Evolutionary conservation across 2,113 vertebrate species (phyloP).

Genomic region (Sebastes fasciatus): DNA sequence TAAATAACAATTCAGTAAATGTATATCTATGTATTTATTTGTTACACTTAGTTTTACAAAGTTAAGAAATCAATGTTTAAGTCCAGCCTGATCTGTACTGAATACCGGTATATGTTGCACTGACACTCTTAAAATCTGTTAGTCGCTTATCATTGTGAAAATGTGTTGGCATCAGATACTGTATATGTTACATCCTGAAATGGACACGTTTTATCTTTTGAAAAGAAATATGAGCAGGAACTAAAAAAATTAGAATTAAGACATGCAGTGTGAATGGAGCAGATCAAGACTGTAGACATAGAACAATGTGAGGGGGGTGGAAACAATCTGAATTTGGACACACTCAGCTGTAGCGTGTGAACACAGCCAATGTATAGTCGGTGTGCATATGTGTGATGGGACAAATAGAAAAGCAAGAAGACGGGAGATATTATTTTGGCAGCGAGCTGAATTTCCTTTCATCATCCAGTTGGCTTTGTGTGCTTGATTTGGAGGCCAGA

Average conservation of each 20-base stretch:
- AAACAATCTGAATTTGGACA: constrained; percentile 1
- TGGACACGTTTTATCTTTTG: not conserved
- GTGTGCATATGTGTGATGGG: constrained; percentile 54
- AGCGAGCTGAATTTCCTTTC: constrained; percentile 42
- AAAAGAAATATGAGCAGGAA: too few species aligned
- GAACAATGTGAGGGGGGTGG: too few species aligned
- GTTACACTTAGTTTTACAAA: too few species aligned
- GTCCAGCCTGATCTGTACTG: too few species aligned
- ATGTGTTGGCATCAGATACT: not conserved
- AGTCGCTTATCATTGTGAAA: too few species aligned
- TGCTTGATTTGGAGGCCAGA: constrained; percentile 49
- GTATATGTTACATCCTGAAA: not conserved
- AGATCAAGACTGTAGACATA: not conserved
- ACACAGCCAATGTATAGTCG: constrained; percentile 34
- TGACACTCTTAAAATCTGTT: too few species aligned
- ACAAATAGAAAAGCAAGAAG: constrained; percentile 43
- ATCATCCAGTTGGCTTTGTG: constrained; percentile 61
- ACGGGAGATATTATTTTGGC: constrained; percentile 39
- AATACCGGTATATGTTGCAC: too few species aligned
- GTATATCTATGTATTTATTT: too few species aligned
- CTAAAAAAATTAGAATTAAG: not conserved
- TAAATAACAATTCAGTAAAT: too few species aligned
- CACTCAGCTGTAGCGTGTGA: constrained; percentile 2
- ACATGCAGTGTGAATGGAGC: not conserved
- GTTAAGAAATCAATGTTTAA: too few species aligned